Percentiles rank a stretch among this genome's conserved stretches.
phyloP scores from a whole-genome alignment of 2,113 vertebrate species.

The Brachypteracias leptosomus region DNA sequence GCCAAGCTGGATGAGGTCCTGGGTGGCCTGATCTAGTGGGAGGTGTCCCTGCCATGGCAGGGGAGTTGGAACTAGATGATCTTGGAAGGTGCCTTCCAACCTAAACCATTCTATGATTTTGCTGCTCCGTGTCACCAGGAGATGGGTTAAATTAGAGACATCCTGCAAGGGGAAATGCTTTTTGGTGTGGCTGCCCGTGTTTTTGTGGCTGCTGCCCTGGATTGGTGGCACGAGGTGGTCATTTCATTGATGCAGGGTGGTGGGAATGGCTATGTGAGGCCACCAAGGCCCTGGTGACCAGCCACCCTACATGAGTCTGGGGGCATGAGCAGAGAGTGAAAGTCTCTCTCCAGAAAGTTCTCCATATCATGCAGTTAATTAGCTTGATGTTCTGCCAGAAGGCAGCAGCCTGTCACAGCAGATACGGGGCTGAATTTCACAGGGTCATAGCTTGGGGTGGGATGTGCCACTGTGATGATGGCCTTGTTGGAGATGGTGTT shows the following conservation, averaged over 20 bases:
- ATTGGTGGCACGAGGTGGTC: neutral
- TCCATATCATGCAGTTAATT: neutral
- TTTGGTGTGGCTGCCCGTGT: neutral
- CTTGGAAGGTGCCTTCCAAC: too few relatives aligned
- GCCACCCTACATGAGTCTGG: fast-evolving
- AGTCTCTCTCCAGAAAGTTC: neutral
- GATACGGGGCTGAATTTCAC: neutral
- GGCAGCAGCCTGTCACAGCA: neutral
- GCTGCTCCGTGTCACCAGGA: neutral
- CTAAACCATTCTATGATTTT: too few relatives aligned
- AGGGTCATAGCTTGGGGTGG: fast-evolving
- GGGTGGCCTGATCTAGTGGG: too few relatives aligned
- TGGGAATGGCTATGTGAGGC: neutral
- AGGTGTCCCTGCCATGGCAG: too few relatives aligned
- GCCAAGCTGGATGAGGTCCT: too few relatives aligned
- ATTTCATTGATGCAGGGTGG: fast-evolving
- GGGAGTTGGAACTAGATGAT: too few relatives aligned
- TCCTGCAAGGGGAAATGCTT: neutral
- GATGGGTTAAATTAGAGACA: neutral
- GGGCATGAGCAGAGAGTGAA: neutral
- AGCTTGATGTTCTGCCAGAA: neutral
- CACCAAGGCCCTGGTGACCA: neutral
- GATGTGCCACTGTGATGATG: neutral
- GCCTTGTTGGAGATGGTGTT: neutral
- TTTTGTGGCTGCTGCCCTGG: neutral